These are phyloP conservation scores for Autographa pulchrina DNA, from an alignment of 2,888 invertebrate species.

Conservation along the genomic window DNA sequence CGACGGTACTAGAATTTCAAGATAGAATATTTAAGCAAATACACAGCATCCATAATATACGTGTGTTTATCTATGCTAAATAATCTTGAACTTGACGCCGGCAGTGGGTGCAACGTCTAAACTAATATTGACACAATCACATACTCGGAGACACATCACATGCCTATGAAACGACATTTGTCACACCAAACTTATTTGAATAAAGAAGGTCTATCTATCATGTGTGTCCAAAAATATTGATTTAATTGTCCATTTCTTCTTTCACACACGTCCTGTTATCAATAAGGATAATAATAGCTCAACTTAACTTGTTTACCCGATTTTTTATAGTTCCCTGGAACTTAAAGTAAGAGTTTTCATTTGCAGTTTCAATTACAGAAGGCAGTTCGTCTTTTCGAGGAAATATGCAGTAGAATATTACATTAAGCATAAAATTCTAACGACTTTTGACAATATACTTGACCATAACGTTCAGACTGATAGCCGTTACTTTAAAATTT, in stretches of 20 bases:
- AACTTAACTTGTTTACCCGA: not conserved
- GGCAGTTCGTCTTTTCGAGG: not conserved
- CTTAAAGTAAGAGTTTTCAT: not conserved
- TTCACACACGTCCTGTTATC: not conserved
- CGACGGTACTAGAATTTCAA: not conserved
- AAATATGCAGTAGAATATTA: slow-evolving; percentile 28
- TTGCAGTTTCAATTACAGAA: not conserved
- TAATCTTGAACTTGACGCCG: slow-evolving; percentile 43
- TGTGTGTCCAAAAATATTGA: slow-evolving; percentile 36
- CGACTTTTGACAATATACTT: slow-evolving; percentile 30
- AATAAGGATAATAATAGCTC: not conserved
- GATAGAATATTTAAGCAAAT: slow-evolving; percentile 16
- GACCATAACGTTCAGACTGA: slow-evolving; percentile 40
- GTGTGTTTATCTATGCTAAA: slow-evolving; percentile 36
- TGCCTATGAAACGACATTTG: slow-evolving; percentile 32
- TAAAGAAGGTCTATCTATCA: slow-evolving; percentile 13
- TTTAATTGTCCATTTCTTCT: slow-evolving; percentile 18
- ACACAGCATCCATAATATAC: slow-evolving; percentile 1
- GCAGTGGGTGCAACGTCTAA: slow-evolving; percentile 46
- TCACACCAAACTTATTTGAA: slow-evolving; percentile 32
- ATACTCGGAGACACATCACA: slow-evolving; percentile 29
- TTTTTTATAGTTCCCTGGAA: not conserved
- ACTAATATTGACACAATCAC: slow-evolving; percentile 47
- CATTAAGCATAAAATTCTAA: slow-evolving; percentile 33
- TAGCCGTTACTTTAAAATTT: not conserved